A percentile compares a stretch with the other conserved stretches of the same genome.
phyloP scores from a whole-genome alignment of 2,888 invertebrate genomes.

The Phortica magna region DNA sequence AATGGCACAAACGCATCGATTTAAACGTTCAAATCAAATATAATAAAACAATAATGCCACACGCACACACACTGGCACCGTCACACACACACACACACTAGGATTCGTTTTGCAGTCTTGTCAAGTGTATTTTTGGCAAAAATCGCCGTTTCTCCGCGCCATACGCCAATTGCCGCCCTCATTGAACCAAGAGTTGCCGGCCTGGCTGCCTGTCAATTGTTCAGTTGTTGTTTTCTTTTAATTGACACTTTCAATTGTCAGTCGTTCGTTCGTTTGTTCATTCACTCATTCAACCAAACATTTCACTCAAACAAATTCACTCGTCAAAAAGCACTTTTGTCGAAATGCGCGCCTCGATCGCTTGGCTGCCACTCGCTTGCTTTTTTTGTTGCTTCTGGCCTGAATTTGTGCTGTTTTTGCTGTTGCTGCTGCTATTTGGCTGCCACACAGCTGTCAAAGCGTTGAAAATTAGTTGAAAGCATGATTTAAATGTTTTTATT shows the following conservation, averaged over 20 bases:
- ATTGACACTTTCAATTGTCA: constrained; percentile 72
- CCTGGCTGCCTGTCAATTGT: constrained; percentile 29
- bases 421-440: constrained; percentile 5
- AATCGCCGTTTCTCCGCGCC: constrained; percentile 35
- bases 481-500: constrained; percentile 22
- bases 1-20: constrained; percentile 44
- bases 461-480: constrained; percentile 27
- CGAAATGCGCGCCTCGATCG: no score
- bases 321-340: constrained; percentile 25
- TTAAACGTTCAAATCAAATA: constrained; percentile 63
- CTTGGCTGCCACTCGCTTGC: not conserved
- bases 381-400: no score
- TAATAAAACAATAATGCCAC: constrained; percentile 60
- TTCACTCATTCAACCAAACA: constrained; percentile 22
- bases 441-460: constrained; percentile 5
- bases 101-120: not conserved
- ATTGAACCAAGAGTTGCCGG: not conserved
- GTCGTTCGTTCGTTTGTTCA: constrained; percentile 26
- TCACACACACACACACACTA: not conserved
- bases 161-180: not conserved
- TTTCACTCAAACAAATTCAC: constrained; percentile 18
- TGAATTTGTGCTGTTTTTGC: not conserved
- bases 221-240: constrained; percentile 55
- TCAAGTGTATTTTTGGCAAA: constrained; percentile 31
- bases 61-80: not conserved